These are phyloP conservation scores for Corydoras maculifer DNA, from an alignment of 2,113 vertebrate genomes.

Conservation along the genomic window DNA sequence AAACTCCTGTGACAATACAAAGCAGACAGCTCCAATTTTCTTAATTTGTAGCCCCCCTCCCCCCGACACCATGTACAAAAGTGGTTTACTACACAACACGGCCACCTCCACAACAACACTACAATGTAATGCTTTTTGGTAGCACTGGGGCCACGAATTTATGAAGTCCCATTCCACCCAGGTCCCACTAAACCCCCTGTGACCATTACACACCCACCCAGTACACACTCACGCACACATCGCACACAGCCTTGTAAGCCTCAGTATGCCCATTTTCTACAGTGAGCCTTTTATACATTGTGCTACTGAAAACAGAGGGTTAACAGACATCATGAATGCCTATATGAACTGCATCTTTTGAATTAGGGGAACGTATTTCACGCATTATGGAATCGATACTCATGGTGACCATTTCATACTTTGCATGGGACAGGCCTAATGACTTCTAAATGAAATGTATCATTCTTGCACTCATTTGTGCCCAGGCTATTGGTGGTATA, in stretches of 20 bases:
- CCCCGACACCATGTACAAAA: conserved; percentile 54
- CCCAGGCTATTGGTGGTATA: conserved; percentile 30
- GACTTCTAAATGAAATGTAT: conserved; percentile 1
- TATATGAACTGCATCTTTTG: conserved; percentile 22
- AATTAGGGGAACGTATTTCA: conserved; percentile 4
- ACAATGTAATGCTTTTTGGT: conserved; percentile 56
- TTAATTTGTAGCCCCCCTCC: conserved; percentile 40
- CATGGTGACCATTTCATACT: conserved; percentile 7
- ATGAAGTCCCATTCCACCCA: conserved; percentile 33
- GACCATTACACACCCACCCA: conserved; percentile 20
- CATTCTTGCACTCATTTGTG: conserved; percentile 3
- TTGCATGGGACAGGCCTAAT: conserved; percentile 19
- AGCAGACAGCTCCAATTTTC: conserved; percentile 47
- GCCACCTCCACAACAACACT: conserved; percentile 61
- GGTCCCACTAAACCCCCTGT: conserved; percentile 27
- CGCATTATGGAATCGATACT: neutral
- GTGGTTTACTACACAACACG: conserved; percentile 60
- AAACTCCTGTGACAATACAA: conserved; percentile 44
- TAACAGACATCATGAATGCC: conserved; percentile 22
- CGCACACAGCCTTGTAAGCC: conserved; percentile 31
- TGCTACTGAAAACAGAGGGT: conserved; percentile 45
- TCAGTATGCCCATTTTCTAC: conserved; percentile 21
- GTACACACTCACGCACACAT: conserved; percentile 23
- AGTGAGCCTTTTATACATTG: conserved; percentile 36
- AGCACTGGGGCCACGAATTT: conserved; percentile 48